These are phyloP conservation scores for Melinopterus prodromus DNA, from an alignment of 2,888 invertebrate species.

Conservation along the genomic window DNA sequence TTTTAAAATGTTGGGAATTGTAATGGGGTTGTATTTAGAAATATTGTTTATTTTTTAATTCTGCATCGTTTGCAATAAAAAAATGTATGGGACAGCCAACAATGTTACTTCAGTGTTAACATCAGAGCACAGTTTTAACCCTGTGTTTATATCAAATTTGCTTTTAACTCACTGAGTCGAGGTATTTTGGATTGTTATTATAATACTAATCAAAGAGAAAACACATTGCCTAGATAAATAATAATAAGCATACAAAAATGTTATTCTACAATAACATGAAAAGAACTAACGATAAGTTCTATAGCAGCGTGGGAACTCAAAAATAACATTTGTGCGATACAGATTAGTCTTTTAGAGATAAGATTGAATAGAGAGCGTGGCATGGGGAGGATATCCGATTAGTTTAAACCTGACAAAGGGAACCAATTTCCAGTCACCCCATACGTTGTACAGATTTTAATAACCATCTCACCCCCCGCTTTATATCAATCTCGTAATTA, in stretches of 20 bases:
- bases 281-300: not conserved
- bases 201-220: too few species aligned
- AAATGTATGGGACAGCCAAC: too few species aligned
- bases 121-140: too few species aligned
- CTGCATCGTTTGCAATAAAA: too few species aligned
- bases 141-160: too few species aligned
- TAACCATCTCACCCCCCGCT: not conserved
- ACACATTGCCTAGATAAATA: too few species aligned
- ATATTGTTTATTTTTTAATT: too few species aligned
- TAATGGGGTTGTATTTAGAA: too few species aligned
- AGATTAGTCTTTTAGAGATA: not conserved
- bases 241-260: not conserved
- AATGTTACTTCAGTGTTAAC: too few species aligned
- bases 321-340: not conserved
- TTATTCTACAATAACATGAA: not conserved
- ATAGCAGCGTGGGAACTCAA: not conserved
- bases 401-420: conserved; percentile 51
- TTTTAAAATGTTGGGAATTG: too few species aligned
- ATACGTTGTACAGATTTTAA: conserved; percentile 50
- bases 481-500: conserved; percentile 4
- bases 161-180: too few species aligned
- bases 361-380: conserved; percentile 4
- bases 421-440: conserved; percentile 49
- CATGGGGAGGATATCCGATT: conserved; percentile 47
- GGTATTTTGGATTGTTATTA: too few species aligned